These are phyloP conservation scores for Chloroceryle inda DNA, from an alignment of 2,797 vertebrate species.

Conservation along the genomic window DNA sequence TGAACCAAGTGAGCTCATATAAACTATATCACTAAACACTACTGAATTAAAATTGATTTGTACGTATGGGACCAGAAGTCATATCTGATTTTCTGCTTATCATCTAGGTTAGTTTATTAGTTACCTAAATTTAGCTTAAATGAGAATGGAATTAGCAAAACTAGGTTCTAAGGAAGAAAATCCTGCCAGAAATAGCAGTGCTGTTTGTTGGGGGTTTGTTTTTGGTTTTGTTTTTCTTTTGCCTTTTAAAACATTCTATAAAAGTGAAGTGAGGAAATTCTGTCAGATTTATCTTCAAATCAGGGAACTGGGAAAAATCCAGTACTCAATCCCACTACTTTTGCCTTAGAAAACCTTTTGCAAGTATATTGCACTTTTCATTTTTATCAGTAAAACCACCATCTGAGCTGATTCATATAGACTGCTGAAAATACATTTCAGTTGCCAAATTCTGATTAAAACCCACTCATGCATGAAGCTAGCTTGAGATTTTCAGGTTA, in stretches of 20 bases:
- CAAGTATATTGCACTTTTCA: not conserved
- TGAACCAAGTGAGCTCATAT: constrained; percentile 7
- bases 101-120: not conserved
- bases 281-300: not conserved
- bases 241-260: not conserved
- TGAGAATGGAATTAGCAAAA: not conserved
- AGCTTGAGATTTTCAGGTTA: constrained; percentile 33
- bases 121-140: not conserved
- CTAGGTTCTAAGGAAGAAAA: not conserved
- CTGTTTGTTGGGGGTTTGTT: not conserved
- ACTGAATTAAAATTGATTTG: not conserved
- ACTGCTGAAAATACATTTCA: constrained; percentile 10
- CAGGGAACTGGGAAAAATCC: not conserved
- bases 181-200: not conserved
- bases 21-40: not conserved
- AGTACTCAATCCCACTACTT: not conserved
- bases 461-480: constrained; percentile 21
- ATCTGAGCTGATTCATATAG: constrained; percentile 3
- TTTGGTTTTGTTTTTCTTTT: not conserved
- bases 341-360: constrained; percentile 16
- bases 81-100: not conserved
- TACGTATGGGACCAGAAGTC: not conserved
- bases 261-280: not conserved
- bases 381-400: constrained; percentile 35
- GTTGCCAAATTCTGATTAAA: constrained; percentile 52